Conservation (phyloP, 2,888 invertebrate genomes). For the Clostera curtula region DNA sequence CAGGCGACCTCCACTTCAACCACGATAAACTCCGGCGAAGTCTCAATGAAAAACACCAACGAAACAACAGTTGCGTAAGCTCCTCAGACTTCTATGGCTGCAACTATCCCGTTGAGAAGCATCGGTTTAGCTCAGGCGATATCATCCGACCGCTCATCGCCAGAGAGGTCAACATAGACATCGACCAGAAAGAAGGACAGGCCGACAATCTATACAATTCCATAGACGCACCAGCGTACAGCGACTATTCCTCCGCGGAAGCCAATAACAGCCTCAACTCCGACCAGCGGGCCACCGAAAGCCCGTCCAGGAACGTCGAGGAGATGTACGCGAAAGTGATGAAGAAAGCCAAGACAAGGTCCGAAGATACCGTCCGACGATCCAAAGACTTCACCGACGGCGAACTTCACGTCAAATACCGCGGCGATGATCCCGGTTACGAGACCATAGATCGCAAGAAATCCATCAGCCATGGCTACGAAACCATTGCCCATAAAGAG, state of each 20-base stretch:
- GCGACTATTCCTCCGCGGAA: conserved; percentile 49
- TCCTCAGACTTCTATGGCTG: conserved; percentile 72
- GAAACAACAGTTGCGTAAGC: conserved; percentile 70
- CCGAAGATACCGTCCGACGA: conserved; percentile 40
- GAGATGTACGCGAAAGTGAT: conserved; percentile 93
- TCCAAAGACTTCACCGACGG: conserved; percentile 42
- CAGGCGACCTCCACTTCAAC: conserved; percentile 65
- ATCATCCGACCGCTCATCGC: conserved; percentile 63
- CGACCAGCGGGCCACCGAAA: conserved; percentile 63
- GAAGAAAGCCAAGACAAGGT: conserved; percentile 77
- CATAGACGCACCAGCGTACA: conserved; percentile 49
- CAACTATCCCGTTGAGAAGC: conserved; percentile 70
- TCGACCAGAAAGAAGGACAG: conserved; percentile 44
- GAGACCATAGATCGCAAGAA: conserved; percentile 67
- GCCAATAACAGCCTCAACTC: conserved; percentile 41
- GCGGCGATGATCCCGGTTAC: conserved; percentile 67
- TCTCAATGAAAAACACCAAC: conserved; percentile 68
- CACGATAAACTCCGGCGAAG: conserved; percentile 65
- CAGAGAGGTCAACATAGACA: conserved; percentile 58
- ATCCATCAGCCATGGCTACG: conserved; percentile 74
- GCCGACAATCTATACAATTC: conserved; percentile 60
- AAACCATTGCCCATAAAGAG: conserved; percentile 70
- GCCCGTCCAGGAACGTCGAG: conserved; percentile 83
- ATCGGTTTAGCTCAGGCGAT: conserved; percentile 67
- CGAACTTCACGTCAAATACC: conserved; percentile 37